Evolutionary conservation across 2,888 invertebrate genomes (phyloP).

Genomic region (Xiphydria camelus): DNA sequence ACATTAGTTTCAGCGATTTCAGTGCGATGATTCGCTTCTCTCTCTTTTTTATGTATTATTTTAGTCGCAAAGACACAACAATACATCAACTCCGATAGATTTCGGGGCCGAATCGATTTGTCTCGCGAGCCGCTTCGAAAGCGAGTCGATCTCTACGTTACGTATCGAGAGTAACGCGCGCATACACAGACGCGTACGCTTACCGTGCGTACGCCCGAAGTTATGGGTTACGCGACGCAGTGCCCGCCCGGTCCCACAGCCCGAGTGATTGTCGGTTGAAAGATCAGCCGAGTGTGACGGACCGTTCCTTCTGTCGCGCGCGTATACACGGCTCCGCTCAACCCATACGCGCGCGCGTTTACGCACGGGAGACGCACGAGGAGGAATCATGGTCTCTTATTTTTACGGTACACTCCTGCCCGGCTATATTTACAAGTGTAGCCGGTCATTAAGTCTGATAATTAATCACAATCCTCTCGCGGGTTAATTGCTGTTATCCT

Average conservation of each 20-base stretch:
- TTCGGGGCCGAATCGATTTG: too few species aligned
- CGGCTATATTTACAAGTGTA: slow-evolving; percentile 51
- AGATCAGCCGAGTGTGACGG: slow-evolving; percentile 53
- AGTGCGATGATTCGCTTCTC: too few species aligned
- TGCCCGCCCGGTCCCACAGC: slow-evolving; percentile 50
- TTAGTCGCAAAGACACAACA: too few species aligned
- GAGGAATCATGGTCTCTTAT: slow-evolving; percentile 54
- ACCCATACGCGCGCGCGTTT: neutral
- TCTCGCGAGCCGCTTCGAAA: neutral
- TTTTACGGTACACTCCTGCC: slow-evolving; percentile 47
- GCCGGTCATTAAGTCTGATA: slow-evolving; percentile 55
- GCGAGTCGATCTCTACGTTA: neutral
- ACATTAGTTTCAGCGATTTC: too few species aligned
- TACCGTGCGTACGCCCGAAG: too few species aligned
- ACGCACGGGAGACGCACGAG: slow-evolving; percentile 12
- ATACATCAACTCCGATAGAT: too few species aligned
- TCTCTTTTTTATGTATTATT: too few species aligned
- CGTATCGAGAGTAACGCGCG: neutral
- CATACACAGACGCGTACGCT: too few species aligned
- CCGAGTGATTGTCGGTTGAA: slow-evolving; percentile 53
- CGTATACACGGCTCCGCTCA: slow-evolving; percentile 20
- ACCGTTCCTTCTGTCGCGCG: slow-evolving; percentile 38
- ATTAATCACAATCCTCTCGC: slow-evolving; percentile 56
- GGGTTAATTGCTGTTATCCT: slow-evolving; percentile 56
- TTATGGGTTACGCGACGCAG: too few species aligned